phyloP scores from a whole-genome alignment of 1,140 invertebrate genomes.

The Scylla paramamosain region DNA sequence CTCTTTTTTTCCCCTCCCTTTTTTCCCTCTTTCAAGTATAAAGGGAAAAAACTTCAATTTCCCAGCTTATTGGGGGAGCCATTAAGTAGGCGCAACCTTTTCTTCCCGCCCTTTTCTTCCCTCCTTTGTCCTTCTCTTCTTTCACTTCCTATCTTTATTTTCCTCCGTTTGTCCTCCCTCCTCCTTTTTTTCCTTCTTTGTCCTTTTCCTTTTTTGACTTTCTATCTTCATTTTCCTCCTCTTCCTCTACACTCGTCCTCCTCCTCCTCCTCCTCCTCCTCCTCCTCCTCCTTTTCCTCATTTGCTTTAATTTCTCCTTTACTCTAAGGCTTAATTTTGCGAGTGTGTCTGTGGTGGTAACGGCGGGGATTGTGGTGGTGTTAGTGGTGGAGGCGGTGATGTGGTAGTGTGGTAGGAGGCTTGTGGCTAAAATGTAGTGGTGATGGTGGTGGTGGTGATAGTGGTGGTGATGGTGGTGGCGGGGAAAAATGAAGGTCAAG shows the following conservation, averaged over 20 bases:
- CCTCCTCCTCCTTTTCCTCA: neutral
- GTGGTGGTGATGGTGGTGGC: neutral
- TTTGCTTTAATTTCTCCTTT: neutral
- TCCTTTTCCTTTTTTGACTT: too few relatives aligned
- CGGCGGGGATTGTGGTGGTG: neutral
- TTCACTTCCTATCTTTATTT: neutral
- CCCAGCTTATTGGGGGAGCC: neutral
- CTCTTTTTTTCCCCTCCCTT: neutral
- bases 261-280: too few relatives aligned
- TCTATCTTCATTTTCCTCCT: too few relatives aligned
- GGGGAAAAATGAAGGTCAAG: neutral
- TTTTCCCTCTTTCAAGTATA: neutral
- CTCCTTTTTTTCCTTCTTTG: too few relatives aligned
- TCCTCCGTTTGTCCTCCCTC: neutral
- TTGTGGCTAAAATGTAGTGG: neutral
- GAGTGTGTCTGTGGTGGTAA: neutral
- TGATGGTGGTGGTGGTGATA: neutral
- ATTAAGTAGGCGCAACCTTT: neutral
- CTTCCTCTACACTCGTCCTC: too few relatives aligned
- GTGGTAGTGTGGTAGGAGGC: neutral
- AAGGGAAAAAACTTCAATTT: constrained; percentile 5
- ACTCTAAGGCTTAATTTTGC: neutral
- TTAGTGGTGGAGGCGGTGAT: neutral
- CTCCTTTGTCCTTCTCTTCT: neutral
- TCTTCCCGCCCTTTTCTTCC: neutral